Evolutionary conservation across 2,888 invertebrate species (phyloP), one percentile per base, ranked within the genome.

Genomic region (Nemoura dubitans): DNA sequence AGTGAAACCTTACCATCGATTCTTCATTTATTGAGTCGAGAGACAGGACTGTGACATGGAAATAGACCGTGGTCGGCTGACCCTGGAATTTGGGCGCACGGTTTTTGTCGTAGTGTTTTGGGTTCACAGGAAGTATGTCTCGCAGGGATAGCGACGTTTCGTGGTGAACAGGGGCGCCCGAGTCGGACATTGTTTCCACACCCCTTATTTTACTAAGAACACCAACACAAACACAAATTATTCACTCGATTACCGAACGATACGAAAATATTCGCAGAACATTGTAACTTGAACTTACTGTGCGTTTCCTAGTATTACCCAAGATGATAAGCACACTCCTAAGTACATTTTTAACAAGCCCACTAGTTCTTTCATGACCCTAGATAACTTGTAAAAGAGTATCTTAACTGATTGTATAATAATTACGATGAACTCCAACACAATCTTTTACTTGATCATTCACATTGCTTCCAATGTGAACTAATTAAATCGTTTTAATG

Each of bases 1-100:
- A 10, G 36, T 59, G 59, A 59, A 59, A 83, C 26, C 78, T 92
- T 91, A 96, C 97, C 98, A 98, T 98, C 80, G 97, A 97, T 91
- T 98, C 97, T 91, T 98, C 98, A 90, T 98, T 97, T 89, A 98
- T 98, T n/a, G 98, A 98, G 92, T 98, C 98, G 89, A 98, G 92
- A 83, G 97, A 97, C 87, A 97, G 92, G 0, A 97, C 97, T 10
- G 97, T 97, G 85, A 97, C 97, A 90, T 97, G 97, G 90, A 97
- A 98, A 91, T 97, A 97, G 76, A 97, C 97, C 82, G 97, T 94
- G 0, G 97, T 98, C 1, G 97, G 96, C 91, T 97, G 96, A 0
- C 97, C 97, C 89, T 96, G 93, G 86, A 95, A 93, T 91, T 97
- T 97, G 0, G 97, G 97, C 0, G 97, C 97, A 88, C 97, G 93